Base-by-base conservation (phyloP, 1,140 invertebrate species). In the Luehdorfia chinensis region DNA sequence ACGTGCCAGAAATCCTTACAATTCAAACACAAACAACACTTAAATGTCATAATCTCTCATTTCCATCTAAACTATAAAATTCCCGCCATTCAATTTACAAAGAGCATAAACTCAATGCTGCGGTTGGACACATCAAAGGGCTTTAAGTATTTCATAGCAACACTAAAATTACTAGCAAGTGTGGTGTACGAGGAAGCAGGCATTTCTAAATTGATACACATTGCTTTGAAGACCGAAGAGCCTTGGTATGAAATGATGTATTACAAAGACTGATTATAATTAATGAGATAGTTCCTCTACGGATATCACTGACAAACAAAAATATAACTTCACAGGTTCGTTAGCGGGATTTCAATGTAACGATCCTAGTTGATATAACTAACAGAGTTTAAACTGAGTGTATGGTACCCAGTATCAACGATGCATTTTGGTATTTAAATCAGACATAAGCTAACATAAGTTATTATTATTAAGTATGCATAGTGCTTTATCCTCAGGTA, bases 11-110 rank as follows among this genome's bases (percentile, higher is more conserved):
- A 21, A 53, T 50, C 50, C 47, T 47, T 51, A 58, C 47, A 54
- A 59, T 57, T 39, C 59, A 45, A 55, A 59, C 32, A 30, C 23
- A 28, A 28, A 37, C 59, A 4, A 54, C 41, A 47, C 50, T 54
- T 23, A 28, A 60, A 32, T 41, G 41, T 53, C 49, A 59, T 73
- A 43, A 74, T 68, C 67, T 65, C n/a, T 43, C 34, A 44, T 50
- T 49, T 51, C 32, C 56, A 70, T 74, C 66, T 64, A 23, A 63
- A 61, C 61, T 54, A 59, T 73, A 72, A 73, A 72, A 77, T 72
- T 46, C 46, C 54, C 50, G 67, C 53, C 51, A 55, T 73, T 76
- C 65, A 71, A 76, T 76, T 61, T 62, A 49, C 37, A 55, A 61
- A 61, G 56, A 12, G 37, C 61, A 60, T 71, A 69, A 73, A 74